Evolutionary conservation across 92 coral and sea anemone species (phyloP), one percentile per base, ranked within the genome.

Genomic region (Porites lobata): DNA sequence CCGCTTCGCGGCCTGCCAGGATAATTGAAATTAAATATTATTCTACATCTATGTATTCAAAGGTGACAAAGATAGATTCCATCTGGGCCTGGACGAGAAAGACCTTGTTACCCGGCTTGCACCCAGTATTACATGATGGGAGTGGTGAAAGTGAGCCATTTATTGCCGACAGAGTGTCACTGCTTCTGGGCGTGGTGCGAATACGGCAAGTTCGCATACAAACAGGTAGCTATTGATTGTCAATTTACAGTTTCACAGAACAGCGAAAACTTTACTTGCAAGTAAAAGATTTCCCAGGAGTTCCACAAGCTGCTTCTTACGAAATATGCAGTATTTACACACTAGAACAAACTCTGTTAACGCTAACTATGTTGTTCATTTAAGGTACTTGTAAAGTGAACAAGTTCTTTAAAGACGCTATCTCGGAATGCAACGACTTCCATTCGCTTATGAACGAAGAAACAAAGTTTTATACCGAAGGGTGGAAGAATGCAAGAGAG

Each of bases 11-110:
- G 47, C 47, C 47, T 0, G 47, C 47, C 47, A 3, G 5, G 5
- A 4, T 38, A 38, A 38, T 38, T 38, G 47, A 38, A 38, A 38
- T 38, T 38, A 38, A 38, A 38, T 38, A 38, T 38, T 38, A 38
- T 38, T 38, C 47, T 4, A 38, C 47, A 38, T 74, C 22, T 38
- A 64, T 89, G 4, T 72, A 17, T 83, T 20, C 53, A 24, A 80
- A 93, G 96, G 85, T 93, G 61, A 79, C n/a, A 72, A 63, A 38
- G 57, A 83, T 65, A 15, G 51, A 80, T 15, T 73, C 85, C 7
- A 68, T 88, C 76, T 93, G 96, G 96, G 76, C 83, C 57, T 93
- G 96, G 94, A 79, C 84, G 18, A 84, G 81, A 75, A 81, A 80
- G 47, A 91, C 94, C 56, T 66, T 93, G 88, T 54, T 93, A 52